A percentile compares a stretch with the other conserved stretches of the same genome.
Conservation (phyloP, 2,113 vertebrate genomes). For the Abramis brama region DNA sequence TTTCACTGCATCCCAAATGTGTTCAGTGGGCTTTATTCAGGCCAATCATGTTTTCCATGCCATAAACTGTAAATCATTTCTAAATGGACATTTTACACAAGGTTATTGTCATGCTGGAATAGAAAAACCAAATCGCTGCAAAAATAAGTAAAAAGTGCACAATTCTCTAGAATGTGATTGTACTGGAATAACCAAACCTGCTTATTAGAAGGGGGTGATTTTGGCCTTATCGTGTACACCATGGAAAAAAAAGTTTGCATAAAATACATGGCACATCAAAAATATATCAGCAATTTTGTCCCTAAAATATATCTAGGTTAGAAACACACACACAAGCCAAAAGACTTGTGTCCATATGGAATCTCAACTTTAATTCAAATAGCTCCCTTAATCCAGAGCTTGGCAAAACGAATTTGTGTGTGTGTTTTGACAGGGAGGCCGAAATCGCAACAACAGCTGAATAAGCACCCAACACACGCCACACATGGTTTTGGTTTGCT, state of each 20-base stretch:
- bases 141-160: not conserved
- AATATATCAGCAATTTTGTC: not conserved
- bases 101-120: not conserved
- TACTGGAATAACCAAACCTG: not conserved
- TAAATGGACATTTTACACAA: not conserved
- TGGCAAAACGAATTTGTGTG: not conserved
- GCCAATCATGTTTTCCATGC: not conserved
- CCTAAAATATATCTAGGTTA: slow-evolving; percentile 1
- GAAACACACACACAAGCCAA: not conserved
- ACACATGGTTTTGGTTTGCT: slow-evolving; percentile 44
- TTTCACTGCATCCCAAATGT: slow-evolving; percentile 4
- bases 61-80: not conserved
- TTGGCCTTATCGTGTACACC: not conserved
- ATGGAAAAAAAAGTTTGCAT: not conserved
- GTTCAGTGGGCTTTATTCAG: not conserved
- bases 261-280: not conserved
- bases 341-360: not conserved
- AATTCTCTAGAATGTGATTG: not conserved
- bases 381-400: slow-evolving; percentile 29
- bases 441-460: slow-evolving; percentile 50
- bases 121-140: not conserved
- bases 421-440: slow-evolving; percentile 9
- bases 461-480: slow-evolving; percentile 36
- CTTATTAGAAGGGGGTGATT: not conserved
- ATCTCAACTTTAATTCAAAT: slow-evolving; percentile 28